Base-by-base conservation (phyloP, 2,113 vertebrate genomes). In the Gopherus flavomarginatus region DNA sequence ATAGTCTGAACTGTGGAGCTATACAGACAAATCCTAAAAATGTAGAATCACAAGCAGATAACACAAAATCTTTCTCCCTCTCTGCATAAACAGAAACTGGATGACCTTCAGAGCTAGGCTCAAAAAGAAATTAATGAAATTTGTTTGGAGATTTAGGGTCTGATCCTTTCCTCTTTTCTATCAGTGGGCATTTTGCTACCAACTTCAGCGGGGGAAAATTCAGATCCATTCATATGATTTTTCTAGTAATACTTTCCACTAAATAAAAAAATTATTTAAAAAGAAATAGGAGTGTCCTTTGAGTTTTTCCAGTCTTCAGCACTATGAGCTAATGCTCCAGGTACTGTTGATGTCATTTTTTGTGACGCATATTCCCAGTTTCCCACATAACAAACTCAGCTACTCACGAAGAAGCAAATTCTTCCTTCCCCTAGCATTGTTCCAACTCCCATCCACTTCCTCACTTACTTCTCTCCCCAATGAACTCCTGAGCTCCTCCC, bases 391-490 rank as follows among this genome's bases (percentile, higher is more conserved):
- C 97, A 22, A 91, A 93, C 87, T 93, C 92, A 86, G 53, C 96
- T 95, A 97, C 78, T 19, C n/a, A 91, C 94, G 3, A 5, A 21
- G 27, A 88, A 95, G 96, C 95, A 93, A 29, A 91, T 75, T 92
- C 94, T 91, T 65, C 69, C 86, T 88, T 90, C 47, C 89, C 22
- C 77, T 86, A 29, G 27, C 92, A 97, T 97, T 98, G 96, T 98
- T 98, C 97, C 97, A 97, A 96, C 83, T 96, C 95, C 95, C 96
- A 87, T 96, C 88, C 72, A 79, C 84, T 98, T 98, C 95, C 97
- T 98, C 35, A 0, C 86, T 96, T 88, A 95, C 19, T 14, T 91
- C 85, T 88, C 85, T 72, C 81, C 65, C 69, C 92, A 96, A 95
- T 88, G 89, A 92, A 94, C 91, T 83, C 54, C 79, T 87, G 44